Base-by-base conservation (phyloP, 2,797 vertebrate genomes). In the Argyrosomus regius region DNA sequence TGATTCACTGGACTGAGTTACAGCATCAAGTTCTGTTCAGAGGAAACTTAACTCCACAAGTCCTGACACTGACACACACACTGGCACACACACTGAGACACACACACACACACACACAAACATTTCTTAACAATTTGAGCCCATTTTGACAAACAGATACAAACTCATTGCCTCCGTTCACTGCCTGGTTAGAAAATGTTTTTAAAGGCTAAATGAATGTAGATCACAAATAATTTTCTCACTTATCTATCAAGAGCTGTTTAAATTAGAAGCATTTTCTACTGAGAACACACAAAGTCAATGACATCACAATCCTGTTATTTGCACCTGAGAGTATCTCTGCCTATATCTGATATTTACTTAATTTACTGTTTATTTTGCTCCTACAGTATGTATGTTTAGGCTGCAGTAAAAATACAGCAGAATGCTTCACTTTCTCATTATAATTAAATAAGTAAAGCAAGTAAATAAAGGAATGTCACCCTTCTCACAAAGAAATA, bases 11-110 rank as follows among this genome's bases (percentile, higher is more conserved):
- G 84, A 85, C 87, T 83, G 81, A 82, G 78, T 92, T 92, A 82
- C 88, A 85, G 88, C 79, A 81, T 92, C 88, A 60, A n/a, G 81
- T 93, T 91, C 89, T 78, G 31, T 20, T 72, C n/a, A 46, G 16
- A 49, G 43, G 87, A 88, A 91, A 93, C 86, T 14, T 1, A 6
- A 89, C 18, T 22, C 67, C n/a, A 43, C 35, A 35, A 39, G 67
- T 72, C 45, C 58, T 45, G 31, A 77, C 45, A 60, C 63, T 82
- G 66, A 77, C 68, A 72, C 59, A 72, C 52, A 64, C 28, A 49
- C 20, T 65, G 43, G 16, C 58, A 45, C 43, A 17, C 18, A 72
- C 48, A 74, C 56, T 61, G n/a, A 63, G n/a, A 63, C 67, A 72
- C 45, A 69, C 64, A 69, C 35, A 24, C 48, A 56, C 41, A 69